phyloP scores from a whole-genome alignment of 2,797 vertebrate species.

The Lepus townsendii region DNA sequence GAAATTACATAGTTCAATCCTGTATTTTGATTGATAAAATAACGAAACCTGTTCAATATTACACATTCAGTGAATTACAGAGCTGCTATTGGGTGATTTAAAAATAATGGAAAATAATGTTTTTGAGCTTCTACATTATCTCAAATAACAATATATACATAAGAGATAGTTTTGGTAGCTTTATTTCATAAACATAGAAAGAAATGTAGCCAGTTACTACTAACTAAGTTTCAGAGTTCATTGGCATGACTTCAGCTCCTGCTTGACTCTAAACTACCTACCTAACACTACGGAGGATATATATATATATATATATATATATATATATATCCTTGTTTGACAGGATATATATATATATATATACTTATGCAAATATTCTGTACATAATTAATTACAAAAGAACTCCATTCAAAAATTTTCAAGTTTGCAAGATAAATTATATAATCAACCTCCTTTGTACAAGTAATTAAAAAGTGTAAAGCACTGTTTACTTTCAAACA shows the following conservation, averaged over 20 bases:
- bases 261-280: neutral
- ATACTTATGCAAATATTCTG: neutral
- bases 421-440: slow-evolving; percentile 50
- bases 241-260: neutral
- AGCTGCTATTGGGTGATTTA: neutral
- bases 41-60: slow-evolving; percentile 21
- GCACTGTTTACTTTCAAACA: slow-evolving; percentile 21
- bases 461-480: slow-evolving; percentile 50
- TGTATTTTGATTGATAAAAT: slow-evolving; percentile 31
- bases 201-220: neutral
- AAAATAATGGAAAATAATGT: slow-evolving; percentile 52
- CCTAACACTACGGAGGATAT: neutral
- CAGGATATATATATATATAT: neutral
- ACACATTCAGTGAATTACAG: neutral
- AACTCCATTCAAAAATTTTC: slow-evolving; percentile 19
- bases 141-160: slow-evolving; percentile 12
- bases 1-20: neutral
- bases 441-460: slow-evolving; percentile 20
- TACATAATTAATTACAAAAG: slow-evolving; percentile 23
- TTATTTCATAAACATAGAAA: slow-evolving; percentile 26
- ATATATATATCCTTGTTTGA: neutral
- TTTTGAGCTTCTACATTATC: slow-evolving; percentile 23
- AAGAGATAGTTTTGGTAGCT: neutral
- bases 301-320: neutral
- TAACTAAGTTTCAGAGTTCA: slow-evolving; percentile 23